These are phyloP conservation scores for Drosophila pseudotakahashii DNA, from an alignment of 2,888 invertebrate genomes.

Conservation along the genomic window DNA sequence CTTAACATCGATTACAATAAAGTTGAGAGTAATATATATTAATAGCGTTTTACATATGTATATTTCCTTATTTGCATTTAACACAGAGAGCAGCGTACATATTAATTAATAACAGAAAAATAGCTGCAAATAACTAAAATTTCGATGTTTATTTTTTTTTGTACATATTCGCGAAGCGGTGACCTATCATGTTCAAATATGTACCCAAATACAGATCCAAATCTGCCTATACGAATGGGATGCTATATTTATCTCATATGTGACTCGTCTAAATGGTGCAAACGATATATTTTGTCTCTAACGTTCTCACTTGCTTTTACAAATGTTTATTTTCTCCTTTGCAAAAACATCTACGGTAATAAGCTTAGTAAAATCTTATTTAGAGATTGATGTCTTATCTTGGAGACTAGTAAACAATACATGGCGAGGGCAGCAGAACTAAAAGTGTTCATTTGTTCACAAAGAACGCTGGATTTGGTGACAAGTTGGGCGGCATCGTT, in stretches of 20 bases:
- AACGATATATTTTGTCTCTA: constrained; percentile 1
- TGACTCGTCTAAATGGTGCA: neutral
- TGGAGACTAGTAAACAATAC: constrained; percentile 52
- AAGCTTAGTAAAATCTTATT: constrained; percentile 29
- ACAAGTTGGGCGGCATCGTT: constrained; percentile 73
- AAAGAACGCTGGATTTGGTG: constrained; percentile 83
- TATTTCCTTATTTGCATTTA: constrained; percentile 68
- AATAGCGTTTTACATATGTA: constrained; percentile 59
- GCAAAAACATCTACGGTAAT: constrained; percentile 37
- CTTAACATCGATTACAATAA: constrained; percentile 49
- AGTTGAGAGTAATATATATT: constrained; percentile 36
- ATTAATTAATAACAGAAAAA: constrained; percentile 39
- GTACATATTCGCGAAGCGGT: constrained; percentile 27
- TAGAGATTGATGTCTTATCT: constrained; percentile 26
- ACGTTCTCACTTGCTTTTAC: constrained; percentile 11
- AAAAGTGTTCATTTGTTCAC: constrained; percentile 78
- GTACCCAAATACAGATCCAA: neutral
- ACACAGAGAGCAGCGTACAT: constrained; percentile 62
- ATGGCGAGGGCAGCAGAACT: constrained; percentile 6
- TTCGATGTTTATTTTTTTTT: constrained; percentile 26
- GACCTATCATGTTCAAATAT: neutral
- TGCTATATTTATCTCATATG: constrained; percentile 1
- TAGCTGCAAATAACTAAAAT: constrained; percentile 37
- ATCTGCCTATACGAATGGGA: neutral
- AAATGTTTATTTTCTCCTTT: constrained; percentile 9